A percentile compares a stretch with the other conserved stretches of the same genome.
Evolutionary conservation across 2,113 vertebrate species (phyloP).

Genomic region (Cyprinodon tularosa): DNA sequence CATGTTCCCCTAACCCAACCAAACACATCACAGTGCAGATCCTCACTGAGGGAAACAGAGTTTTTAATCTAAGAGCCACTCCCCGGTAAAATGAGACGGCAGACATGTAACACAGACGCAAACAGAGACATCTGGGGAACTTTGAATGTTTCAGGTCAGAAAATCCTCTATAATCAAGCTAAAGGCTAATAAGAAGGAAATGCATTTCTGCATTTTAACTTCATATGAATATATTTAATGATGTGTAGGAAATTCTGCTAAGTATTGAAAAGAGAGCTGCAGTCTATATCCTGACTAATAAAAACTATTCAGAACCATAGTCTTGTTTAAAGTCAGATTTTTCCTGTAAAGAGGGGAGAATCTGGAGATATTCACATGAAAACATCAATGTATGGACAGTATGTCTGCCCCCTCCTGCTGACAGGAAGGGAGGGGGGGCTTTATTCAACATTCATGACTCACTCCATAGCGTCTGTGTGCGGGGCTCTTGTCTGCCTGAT

Average conservation of each 20-base stretch:
- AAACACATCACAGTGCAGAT: background rate
- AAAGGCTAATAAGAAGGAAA: background rate
- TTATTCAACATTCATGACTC: slow-evolving; percentile 75
- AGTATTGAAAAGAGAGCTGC: too few relatives aligned
- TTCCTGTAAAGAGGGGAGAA: background rate
- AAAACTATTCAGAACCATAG: too few relatives aligned
- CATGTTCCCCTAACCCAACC: background rate
- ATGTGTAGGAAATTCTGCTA: too few relatives aligned
- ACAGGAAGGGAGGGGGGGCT: slow-evolving; percentile 10
- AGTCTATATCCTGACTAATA: too few relatives aligned
- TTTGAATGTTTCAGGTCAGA: background rate
- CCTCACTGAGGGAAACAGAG: background rate
- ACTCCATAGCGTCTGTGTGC: slow-evolving; percentile 82
- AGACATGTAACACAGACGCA: background rate
- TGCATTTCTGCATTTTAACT: background rate
- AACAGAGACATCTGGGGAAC: background rate
- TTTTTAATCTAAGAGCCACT: background rate
- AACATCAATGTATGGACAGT: slow-evolving; percentile 51
- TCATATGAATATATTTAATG: too few relatives aligned
- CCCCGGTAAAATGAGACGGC: background rate
- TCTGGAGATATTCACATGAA: slow-evolving; percentile 30
- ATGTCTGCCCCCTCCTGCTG: background rate
- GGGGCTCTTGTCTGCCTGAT: slow-evolving; percentile 73
- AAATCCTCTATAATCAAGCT: too few relatives aligned
- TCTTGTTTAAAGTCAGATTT: background rate